These are phyloP conservation scores for Tychaedon coryphoeus DNA, from an alignment of 2,113 vertebrate genomes.

Conservation along the genomic window DNA sequence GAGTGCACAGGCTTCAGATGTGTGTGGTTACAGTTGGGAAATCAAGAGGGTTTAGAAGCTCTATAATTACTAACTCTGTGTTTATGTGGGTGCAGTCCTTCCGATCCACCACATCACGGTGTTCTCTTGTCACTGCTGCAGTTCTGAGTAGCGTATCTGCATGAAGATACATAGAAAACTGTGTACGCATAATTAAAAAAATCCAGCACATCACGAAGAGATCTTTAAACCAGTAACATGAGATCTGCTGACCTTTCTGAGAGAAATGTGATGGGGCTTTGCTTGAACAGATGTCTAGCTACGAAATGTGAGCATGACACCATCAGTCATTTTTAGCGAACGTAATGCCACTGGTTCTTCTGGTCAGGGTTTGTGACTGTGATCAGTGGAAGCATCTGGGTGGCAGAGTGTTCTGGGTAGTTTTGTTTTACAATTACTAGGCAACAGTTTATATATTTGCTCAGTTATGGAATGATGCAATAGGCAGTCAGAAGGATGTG, in stretches of 20 bases:
- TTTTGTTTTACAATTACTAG: slow-evolving; percentile 32
- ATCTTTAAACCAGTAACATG: slow-evolving; percentile 63
- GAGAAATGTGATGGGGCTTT: slow-evolving; percentile 68
- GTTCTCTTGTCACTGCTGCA: slow-evolving; percentile 32
- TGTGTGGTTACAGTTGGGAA: not conserved
- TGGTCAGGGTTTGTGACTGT: slow-evolving; percentile 52
- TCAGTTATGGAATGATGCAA: not conserved
- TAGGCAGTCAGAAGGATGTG: not conserved
- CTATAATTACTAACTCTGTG: slow-evolving; percentile 31
- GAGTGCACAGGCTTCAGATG: not conserved
- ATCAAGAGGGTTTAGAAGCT: not conserved
- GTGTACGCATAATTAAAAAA: slow-evolving; percentile 11
- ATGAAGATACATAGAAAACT: not conserved
- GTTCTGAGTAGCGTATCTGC: not conserved
- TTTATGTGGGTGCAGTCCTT: slow-evolving; percentile 55
- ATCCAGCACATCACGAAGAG: slow-evolving; percentile 49
- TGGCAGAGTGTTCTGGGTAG: not conserved
- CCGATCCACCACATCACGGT: slow-evolving; percentile 1
- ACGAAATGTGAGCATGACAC: slow-evolving; percentile 55
- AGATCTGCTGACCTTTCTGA: slow-evolving; percentile 78
- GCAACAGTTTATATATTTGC: slow-evolving; percentile 15
- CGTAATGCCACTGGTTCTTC: not conserved
- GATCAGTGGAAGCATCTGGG: slow-evolving; percentile 45
- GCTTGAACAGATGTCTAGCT: slow-evolving; percentile 67
- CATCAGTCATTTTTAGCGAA: slow-evolving; percentile 67